Percentiles rank a stretch among this genome's conserved stretches.
phyloP scores from a whole-genome alignment of 2,888 invertebrate species.

The Perdita meconis region DNA sequence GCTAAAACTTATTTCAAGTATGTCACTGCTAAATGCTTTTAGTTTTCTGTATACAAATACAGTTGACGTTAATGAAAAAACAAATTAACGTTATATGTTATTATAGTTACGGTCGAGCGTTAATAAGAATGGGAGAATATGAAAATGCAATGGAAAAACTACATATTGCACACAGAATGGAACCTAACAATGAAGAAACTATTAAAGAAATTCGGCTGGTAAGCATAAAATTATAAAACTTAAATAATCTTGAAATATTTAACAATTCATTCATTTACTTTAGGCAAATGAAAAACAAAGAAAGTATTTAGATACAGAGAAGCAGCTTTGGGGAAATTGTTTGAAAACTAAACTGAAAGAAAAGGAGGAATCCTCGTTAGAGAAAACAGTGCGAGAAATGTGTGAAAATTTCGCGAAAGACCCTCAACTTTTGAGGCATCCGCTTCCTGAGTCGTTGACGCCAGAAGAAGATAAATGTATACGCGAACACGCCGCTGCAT shows the following conservation, averaged over 20 bases:
- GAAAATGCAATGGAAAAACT: conserved; percentile 86
- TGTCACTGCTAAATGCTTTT: conserved; percentile 46
- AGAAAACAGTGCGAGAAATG: conserved; percentile 84
- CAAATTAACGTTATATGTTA: conserved; percentile 81
- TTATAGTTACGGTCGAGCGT: conserved; percentile 89
- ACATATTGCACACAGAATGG: conserved; percentile 85
- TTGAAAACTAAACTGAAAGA: conserved; percentile 66
- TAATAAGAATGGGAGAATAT: conserved; percentile 87
- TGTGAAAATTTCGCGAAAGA: conserved; percentile 85
- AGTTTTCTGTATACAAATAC: no score
- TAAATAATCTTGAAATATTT: conserved; percentile 55
- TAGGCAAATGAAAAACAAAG: conserved; percentile 77
- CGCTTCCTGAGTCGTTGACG: conserved; percentile 85
- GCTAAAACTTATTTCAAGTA: conserved; percentile 81
- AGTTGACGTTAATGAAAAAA: no score
- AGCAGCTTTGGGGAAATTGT: conserved; percentile 82
- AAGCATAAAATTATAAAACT: conserved; percentile 56
- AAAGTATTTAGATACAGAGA: conserved; percentile 78
- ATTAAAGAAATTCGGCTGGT: conserved; percentile 86
- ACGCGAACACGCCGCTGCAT: conserved; percentile 84
- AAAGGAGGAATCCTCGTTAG: conserved; percentile 71
- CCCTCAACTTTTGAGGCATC: conserved; percentile 83
- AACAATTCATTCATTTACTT: conserved; percentile 12
- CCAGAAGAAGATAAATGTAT: conserved; percentile 85
- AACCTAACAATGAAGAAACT: conserved; percentile 86